Evolutionary conservation across 30 jellyfish, hydroid and myxozoan species (phyloP).

Genomic region (Cassiopea xamachana): DNA sequence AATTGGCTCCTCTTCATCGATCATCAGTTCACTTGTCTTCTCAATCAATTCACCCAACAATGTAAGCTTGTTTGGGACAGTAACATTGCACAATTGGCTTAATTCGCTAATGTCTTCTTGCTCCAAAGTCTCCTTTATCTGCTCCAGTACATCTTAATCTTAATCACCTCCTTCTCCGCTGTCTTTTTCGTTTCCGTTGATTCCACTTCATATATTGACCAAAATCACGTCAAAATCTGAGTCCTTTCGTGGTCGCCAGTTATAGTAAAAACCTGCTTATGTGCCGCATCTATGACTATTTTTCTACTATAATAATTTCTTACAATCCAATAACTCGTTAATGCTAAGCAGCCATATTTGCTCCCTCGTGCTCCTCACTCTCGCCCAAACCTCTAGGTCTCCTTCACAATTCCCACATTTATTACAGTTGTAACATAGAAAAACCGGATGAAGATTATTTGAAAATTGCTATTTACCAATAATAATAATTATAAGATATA

Average conservation of each 20-base stretch:
- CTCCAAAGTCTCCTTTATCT: conserved; percentile 27
- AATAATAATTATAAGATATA: too few relatives aligned
- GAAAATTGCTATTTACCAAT: too few relatives aligned
- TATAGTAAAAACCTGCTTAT: background rate
- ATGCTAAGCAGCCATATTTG: background rate
- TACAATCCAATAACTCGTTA: background rate
- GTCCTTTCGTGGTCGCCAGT: conserved; percentile 62
- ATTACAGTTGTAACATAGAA: too few relatives aligned
- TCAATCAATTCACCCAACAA: conserved; percentile 25
- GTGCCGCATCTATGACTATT: background rate
- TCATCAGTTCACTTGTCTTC: conserved; percentile 41
- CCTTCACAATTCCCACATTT: too few relatives aligned
- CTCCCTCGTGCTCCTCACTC: too few relatives aligned
- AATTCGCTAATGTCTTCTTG: background rate
- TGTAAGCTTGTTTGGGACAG: conserved; percentile 34
- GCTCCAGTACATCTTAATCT: conserved; percentile 30
- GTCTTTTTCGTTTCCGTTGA: background rate
- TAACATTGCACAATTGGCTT: background rate
- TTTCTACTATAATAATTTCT: background rate
- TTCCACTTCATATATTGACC: background rate
- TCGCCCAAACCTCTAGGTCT: too few relatives aligned
- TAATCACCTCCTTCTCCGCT: conserved; percentile 9
- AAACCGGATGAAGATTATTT: too few relatives aligned
- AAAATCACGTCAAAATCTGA: background rate
- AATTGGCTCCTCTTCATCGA: conserved; percentile 30